These are phyloP conservation scores for Calyptomena viridis DNA, from an alignment of 2,113 vertebrate species.

Conservation along the genomic window DNA sequence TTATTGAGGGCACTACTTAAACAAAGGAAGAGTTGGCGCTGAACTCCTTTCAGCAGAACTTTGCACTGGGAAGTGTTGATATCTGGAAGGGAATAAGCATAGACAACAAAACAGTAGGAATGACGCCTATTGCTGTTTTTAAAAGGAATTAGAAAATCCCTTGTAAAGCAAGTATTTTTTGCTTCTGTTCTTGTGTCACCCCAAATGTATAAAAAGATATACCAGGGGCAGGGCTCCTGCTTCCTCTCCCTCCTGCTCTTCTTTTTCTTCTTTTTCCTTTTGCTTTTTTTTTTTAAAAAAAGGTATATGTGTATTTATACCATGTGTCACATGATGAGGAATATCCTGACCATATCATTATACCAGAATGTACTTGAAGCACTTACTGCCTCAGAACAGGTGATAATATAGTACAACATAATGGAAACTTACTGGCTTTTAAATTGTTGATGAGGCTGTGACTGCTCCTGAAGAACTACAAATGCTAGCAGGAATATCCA, in stretches of 20 bases:
- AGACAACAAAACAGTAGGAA: constrained; percentile 50
- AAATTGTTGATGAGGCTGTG: constrained; percentile 29
- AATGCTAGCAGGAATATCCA: constrained; percentile 11
- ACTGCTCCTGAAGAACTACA: constrained; percentile 21
- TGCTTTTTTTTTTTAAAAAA: neutral
- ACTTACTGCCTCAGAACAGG: fast-evolving
- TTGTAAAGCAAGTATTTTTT: constrained; percentile 15
- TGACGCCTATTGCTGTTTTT: neutral
- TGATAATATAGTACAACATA: neutral
- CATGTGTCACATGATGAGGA: neutral
- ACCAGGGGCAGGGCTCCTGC: neutral
- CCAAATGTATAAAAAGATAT: neutral
- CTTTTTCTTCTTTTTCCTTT: neutral
- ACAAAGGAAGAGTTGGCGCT: constrained; percentile 46
- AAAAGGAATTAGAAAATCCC: constrained; percentile 49
- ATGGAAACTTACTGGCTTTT: constrained; percentile 11
- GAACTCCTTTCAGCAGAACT: constrained; percentile 54
- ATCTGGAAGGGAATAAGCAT: constrained; percentile 56
- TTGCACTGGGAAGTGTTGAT: constrained; percentile 57
- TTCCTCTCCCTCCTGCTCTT: neutral
- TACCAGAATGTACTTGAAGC: neutral
- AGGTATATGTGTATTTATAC: neutral
- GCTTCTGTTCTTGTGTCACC: neutral
- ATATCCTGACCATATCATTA: neutral
- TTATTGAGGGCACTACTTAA: constrained; percentile 61